phyloP scores from a whole-genome alignment of 2,797 vertebrate species.

The Thaleichthys pacificus region DNA sequence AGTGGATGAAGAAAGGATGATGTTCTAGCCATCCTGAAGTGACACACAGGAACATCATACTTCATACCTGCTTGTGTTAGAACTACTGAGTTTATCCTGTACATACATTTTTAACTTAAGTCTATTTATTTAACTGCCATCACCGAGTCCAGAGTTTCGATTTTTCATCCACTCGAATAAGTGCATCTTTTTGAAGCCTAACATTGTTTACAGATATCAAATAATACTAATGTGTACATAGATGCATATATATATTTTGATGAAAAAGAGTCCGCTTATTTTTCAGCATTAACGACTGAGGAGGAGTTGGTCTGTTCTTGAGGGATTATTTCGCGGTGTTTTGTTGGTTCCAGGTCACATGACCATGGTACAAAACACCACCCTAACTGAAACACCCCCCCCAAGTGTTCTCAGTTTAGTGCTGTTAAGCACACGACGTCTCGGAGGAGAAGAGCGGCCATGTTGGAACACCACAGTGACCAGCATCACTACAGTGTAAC shows the following conservation, averaged over 20 bases:
- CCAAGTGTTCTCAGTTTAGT: background rate
- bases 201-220: conserved; percentile 55
- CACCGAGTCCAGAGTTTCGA: conserved; percentile 12
- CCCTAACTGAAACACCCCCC: background rate
- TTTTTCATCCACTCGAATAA: conserved; percentile 48
- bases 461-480: background rate
- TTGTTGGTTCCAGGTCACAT: conserved; percentile 1
- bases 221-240: conserved; percentile 43
- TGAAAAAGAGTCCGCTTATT: conserved; percentile 40
- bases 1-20: background rate
- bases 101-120: conserved; percentile 65
- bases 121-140: conserved; percentile 72
- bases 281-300: conserved; percentile 36
- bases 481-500: background rate
- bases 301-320: conserved; percentile 14
- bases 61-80: conserved; percentile 21
- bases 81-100: conserved; percentile 65
- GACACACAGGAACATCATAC: background rate
- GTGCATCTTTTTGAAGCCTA: conserved; percentile 40
- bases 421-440: background rate
- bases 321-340: conserved; percentile 21
- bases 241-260: conserved; percentile 57
- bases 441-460: too few species aligned
- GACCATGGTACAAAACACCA: background rate
- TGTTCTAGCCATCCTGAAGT: background rate